These are phyloP conservation scores for Pelobates cultripes DNA, from an alignment of 2,797 vertebrate genomes.

Conservation along the genomic window DNA sequence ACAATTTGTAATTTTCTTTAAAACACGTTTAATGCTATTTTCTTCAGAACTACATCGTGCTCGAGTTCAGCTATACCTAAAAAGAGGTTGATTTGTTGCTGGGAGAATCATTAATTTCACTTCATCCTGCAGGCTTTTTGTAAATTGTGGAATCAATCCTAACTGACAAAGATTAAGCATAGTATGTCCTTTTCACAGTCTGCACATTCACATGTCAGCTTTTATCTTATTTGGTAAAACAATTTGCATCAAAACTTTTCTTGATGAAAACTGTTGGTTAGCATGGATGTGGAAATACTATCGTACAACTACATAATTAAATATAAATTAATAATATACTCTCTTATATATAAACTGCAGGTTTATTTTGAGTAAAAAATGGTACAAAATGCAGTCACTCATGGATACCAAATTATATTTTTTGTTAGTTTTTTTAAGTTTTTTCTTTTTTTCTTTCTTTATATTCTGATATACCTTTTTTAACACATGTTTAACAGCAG, in stretches of 20 bases:
- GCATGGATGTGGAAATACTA: neutral
- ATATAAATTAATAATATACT: too few species aligned
- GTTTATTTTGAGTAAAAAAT: too few species aligned
- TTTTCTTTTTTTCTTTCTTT: too few species aligned
- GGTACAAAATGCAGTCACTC: too few species aligned
- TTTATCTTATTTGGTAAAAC: slow-evolving; percentile 46
- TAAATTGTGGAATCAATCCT: slow-evolving; percentile 56
- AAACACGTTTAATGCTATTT: neutral
- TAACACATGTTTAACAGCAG: too few species aligned
- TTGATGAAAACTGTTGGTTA: slow-evolving; percentile 1
- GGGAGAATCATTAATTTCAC: slow-evolving; percentile 52
- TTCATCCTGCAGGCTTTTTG: slow-evolving; percentile 54
- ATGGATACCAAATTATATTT: too few species aligned
- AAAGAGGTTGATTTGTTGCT: slow-evolving; percentile 45
- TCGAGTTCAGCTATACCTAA: slow-evolving; percentile 36
- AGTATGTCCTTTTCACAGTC: slow-evolving; percentile 39
- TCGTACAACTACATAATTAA: too few species aligned
- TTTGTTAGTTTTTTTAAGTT: too few species aligned
- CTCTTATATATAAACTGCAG: too few species aligned
- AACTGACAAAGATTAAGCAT: slow-evolving; percentile 51
- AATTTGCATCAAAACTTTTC: slow-evolving; percentile 44
- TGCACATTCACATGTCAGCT: slow-evolving; percentile 47
- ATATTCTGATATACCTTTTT: too few species aligned
- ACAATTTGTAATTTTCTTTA: too few species aligned
- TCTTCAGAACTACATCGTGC: neutral